These are phyloP conservation scores for Ameiurus melas DNA, from an alignment of 2,113 vertebrate species.

Conservation along the genomic window DNA sequence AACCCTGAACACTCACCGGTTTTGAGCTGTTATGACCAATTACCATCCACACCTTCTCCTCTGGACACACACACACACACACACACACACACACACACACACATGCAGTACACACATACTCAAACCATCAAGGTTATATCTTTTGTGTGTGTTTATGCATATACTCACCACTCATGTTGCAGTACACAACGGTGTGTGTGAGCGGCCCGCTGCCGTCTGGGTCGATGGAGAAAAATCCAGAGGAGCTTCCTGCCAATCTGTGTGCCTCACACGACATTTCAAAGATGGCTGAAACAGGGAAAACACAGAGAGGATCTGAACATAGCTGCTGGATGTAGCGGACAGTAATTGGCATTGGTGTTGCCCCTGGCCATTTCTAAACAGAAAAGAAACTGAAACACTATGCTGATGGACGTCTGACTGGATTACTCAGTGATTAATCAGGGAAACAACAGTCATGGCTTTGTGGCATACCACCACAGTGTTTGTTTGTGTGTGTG, in stretches of 20 bases:
- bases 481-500: background rate
- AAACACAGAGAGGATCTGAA: background rate
- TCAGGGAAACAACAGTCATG: no score
- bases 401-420: background rate
- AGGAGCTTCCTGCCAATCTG: constrained; percentile 74
- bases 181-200: constrained; percentile 76
- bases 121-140: constrained; percentile 9
- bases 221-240: constrained; percentile 83
- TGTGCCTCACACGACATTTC: constrained; percentile 85
- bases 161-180: constrained; percentile 82
- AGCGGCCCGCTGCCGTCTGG: constrained; percentile 83
- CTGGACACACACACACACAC: constrained; percentile 58
- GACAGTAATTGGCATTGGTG: background rate
- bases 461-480: no score
- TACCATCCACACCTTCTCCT: constrained; percentile 82
- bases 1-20: constrained; percentile 68
- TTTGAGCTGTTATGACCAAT: constrained; percentile 79
- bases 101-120: background rate
- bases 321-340: background rate
- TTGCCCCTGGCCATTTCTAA: background rate
- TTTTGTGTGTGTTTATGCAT: background rate
- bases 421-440: background rate
- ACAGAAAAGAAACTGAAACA: background rate
- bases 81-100: background rate
- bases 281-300: constrained; percentile 74